A percentile compares a stretch with the other conserved stretches of the same genome.
Conservation (phyloP, 1,140 invertebrate genomes). For the Rhopalosiphum maidis region DNA sequence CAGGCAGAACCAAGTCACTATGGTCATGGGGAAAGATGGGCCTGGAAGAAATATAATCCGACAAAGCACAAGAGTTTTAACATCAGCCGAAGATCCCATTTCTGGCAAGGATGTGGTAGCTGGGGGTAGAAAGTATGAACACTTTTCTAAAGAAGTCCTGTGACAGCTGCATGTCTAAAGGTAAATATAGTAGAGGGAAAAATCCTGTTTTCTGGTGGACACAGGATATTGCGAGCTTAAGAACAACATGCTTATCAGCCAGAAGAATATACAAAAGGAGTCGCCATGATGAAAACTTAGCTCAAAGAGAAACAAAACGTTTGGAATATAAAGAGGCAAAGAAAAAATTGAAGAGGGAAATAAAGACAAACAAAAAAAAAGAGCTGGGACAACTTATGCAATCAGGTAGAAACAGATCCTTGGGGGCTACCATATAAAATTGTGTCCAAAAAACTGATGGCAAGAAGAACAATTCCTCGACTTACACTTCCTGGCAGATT, state of each 20-base stretch:
- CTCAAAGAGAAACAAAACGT: too few species aligned
- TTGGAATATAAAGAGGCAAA: too few species aligned
- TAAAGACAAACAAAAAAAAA: not conserved
- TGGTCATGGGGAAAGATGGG: not conserved
- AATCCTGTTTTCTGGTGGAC: too few species aligned
- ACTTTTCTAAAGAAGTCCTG: not conserved
- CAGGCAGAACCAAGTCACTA: too few species aligned
- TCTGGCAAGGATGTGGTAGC: not conserved
- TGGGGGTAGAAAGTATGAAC: too few species aligned
- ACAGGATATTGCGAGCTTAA: too few species aligned
- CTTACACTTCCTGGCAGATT: not conserved
- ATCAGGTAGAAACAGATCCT: not conserved
- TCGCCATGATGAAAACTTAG: too few species aligned
- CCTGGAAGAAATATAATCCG: not conserved
- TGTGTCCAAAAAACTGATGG: not conserved
- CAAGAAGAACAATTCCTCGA: not conserved
- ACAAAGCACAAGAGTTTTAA: too few species aligned
- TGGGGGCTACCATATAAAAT: not conserved
- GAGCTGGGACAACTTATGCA: not conserved
- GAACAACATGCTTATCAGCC: too few species aligned
- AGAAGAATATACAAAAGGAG: too few species aligned
- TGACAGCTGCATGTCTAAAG: not conserved
- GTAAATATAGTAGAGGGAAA: not conserved
- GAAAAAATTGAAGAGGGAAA: not conserved
- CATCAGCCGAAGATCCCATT: not conserved